These are phyloP conservation scores for Phrixothrix hirtus DNA, from an alignment of 2,888 invertebrate genomes.

Conservation along the genomic window DNA sequence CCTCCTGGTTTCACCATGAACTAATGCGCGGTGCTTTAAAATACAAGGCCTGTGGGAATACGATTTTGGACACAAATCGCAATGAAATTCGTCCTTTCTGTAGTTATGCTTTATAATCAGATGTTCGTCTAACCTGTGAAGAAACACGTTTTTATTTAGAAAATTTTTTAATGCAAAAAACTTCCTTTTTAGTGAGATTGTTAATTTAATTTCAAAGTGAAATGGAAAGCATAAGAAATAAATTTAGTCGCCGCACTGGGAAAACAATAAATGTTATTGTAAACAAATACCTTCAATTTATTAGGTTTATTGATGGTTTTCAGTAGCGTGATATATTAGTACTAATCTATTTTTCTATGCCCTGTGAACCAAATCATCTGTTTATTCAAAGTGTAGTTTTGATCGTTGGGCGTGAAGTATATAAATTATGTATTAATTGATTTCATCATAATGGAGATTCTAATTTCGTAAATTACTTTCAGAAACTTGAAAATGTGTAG, in stretches of 20 bases:
- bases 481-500: no score
- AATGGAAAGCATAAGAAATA: neutral
- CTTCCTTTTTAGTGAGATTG: no score
- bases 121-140: slow-evolving; percentile 82
- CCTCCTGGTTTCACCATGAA: slow-evolving; percentile 80
- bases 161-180: no score
- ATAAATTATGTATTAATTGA: slow-evolving; percentile 31
- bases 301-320: slow-evolving; percentile 29
- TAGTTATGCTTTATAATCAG: slow-evolving; percentile 78
- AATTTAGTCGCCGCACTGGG: neutral
- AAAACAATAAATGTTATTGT: slow-evolving; percentile 1
- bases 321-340: slow-evolving; percentile 35
- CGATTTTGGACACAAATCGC: slow-evolving; percentile 81
- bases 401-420: slow-evolving; percentile 33
- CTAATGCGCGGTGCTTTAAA: slow-evolving; percentile 79
- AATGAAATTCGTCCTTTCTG: slow-evolving; percentile 76
- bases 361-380: slow-evolving; percentile 40
- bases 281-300: slow-evolving; percentile 10
- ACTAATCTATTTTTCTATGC: slow-evolving; percentile 38
- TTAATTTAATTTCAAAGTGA: no score
- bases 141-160: neutral
- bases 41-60: slow-evolving; percentile 82
- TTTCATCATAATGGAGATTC: slow-evolving; percentile 23
- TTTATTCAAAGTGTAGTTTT: slow-evolving; percentile 25
- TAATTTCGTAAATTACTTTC: no score